Percentiles rank a stretch among this genome's conserved stretches.
These are phyloP conservation scores for Aulostomus chinensis DNA, from an alignment of 2,797 vertebrate genomes.

Conservation along the genomic window DNA sequence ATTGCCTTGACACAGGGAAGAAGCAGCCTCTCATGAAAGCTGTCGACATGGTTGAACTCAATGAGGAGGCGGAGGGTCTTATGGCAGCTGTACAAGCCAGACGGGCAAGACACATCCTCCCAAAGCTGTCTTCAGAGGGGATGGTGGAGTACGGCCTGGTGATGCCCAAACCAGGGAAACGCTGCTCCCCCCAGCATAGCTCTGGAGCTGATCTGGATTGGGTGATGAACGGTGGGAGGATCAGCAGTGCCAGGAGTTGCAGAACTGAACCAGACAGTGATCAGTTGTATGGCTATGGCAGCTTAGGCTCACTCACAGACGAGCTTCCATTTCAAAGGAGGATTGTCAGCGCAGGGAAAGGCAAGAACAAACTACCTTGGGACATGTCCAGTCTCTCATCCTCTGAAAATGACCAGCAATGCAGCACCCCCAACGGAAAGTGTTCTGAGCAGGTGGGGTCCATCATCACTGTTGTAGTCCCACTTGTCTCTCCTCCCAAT, in stretches of 20 bases:
- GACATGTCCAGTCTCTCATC: slow-evolving; percentile 76
- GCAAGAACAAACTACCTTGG: slow-evolving; percentile 94
- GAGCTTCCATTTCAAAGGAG: slow-evolving; percentile 76
- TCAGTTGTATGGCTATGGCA: slow-evolving; percentile 64
- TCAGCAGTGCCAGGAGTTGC: slow-evolving; percentile 82
- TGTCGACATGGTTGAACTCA: slow-evolving; percentile 85
- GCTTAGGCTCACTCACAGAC: slow-evolving; percentile 64
- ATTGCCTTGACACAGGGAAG: slow-evolving; percentile 81
- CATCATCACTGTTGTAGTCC: slow-evolving; percentile 7
- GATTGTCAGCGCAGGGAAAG: slow-evolving; percentile 89
- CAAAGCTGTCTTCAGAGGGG: slow-evolving; percentile 80
- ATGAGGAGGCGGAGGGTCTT: slow-evolving; percentile 82
- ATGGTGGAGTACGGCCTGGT: slow-evolving; percentile 84
- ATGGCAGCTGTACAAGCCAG: slow-evolving; percentile 88
- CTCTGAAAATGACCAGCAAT: slow-evolving; percentile 59
- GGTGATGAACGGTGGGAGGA: slow-evolving; percentile 83
- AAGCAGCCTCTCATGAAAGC: slow-evolving; percentile 84
- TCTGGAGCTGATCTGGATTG: slow-evolving; percentile 87
- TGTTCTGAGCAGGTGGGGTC: slow-evolving; percentile 72
- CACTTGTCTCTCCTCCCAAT: slow-evolving; percentile 17
- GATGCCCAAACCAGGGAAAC: slow-evolving; percentile 77
- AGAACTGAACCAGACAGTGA: slow-evolving; percentile 68
- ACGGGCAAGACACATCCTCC: slow-evolving; percentile 84
- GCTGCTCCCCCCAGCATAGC: slow-evolving; percentile 56
- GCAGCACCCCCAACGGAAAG: slow-evolving; percentile 54